These are phyloP conservation scores for Pseudolycoriella hygida DNA, from an alignment of 2,888 invertebrate species.

Conservation along the genomic window DNA sequence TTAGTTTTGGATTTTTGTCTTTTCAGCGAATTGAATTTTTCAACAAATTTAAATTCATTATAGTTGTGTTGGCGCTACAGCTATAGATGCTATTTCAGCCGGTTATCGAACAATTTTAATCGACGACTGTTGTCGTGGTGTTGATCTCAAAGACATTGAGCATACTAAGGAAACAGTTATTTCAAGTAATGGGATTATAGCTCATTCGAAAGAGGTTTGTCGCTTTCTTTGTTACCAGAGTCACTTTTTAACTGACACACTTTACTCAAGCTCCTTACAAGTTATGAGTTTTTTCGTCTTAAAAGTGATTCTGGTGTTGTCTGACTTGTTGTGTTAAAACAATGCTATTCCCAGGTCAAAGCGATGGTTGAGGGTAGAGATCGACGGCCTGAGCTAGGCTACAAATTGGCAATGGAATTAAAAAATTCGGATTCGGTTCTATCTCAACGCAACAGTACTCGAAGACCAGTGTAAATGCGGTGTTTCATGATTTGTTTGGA, in stretches of 20 bases:
- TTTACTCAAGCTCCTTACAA: too few relatives aligned
- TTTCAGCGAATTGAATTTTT: background rate
- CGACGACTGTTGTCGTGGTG: slow-evolving; percentile 83
- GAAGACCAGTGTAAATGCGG: background rate
- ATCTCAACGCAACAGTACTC: background rate
- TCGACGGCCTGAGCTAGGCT: slow-evolving; percentile 71
- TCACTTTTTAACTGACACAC: too few relatives aligned
- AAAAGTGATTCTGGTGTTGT: too few relatives aligned
- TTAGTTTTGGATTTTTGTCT: slow-evolving; percentile 66
- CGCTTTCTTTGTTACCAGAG: background rate
- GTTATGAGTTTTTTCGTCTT: too few relatives aligned
- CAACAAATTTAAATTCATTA: background rate
- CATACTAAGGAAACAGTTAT: slow-evolving; percentile 59
- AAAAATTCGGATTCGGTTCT: slow-evolving; percentile 28
- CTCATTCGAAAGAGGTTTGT: slow-evolving; percentile 52
- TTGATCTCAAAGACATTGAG: slow-evolving; percentile 69
- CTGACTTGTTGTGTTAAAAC: background rate
- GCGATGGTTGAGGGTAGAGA: slow-evolving; percentile 80
- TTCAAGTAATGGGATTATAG: slow-evolving; percentile 61
- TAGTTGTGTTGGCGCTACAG: slow-evolving; percentile 47
- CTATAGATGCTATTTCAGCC: slow-evolving; percentile 72
- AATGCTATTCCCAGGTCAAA: slow-evolving; percentile 39
- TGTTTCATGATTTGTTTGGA: too few relatives aligned
- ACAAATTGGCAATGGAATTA: slow-evolving; percentile 72
- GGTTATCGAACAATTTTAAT: slow-evolving; percentile 79